Conservation (phyloP, 1,140 invertebrate genomes). For the Meloidogyne exigua region DNA sequence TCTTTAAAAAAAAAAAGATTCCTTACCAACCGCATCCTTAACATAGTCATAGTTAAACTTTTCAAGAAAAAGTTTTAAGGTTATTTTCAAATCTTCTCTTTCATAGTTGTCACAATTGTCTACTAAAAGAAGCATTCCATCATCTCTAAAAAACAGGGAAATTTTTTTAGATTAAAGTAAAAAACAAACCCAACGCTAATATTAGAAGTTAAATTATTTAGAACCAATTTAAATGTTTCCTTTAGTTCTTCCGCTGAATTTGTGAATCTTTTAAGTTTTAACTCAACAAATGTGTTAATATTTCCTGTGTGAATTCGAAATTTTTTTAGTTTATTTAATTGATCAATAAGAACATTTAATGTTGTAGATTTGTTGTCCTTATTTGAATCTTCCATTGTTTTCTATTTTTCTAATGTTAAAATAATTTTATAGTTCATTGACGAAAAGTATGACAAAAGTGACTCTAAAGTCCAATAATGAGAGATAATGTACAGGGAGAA, state of each 20-base stretch:
- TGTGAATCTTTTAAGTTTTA: conserved; percentile 56
- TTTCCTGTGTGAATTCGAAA: conserved; percentile 61
- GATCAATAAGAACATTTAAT: conserved; percentile 6
- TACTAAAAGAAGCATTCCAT: conserved; percentile 54
- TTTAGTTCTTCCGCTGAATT: conserved; percentile 58
- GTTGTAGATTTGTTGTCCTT: background rate
- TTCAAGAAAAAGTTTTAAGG: conserved; percentile 53
- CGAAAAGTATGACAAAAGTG: background rate
- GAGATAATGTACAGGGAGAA: too few relatives aligned
- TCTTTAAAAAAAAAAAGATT: background rate
- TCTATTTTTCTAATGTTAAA: background rate
- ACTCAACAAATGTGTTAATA: conserved; percentile 60
- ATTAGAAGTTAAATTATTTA: conserved; percentile 38
- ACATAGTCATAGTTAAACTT: conserved; percentile 47
- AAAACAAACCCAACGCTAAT: conserved; percentile 45
- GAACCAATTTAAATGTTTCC: conserved; percentile 57
- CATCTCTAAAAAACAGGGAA: conserved; percentile 48
- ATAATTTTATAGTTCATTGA: background rate
- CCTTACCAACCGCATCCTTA: conserved; percentile 34
- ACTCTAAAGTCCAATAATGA: too few relatives aligned
- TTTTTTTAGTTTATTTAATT: conserved; percentile 13
- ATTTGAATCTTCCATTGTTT: background rate
- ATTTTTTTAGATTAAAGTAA: background rate
- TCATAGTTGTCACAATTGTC: conserved; percentile 56
- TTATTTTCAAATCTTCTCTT: conserved; percentile 61